Evolutionary conservation across 1,140 invertebrate species (phyloP).

Genomic region (Dryas iulia): DNA sequence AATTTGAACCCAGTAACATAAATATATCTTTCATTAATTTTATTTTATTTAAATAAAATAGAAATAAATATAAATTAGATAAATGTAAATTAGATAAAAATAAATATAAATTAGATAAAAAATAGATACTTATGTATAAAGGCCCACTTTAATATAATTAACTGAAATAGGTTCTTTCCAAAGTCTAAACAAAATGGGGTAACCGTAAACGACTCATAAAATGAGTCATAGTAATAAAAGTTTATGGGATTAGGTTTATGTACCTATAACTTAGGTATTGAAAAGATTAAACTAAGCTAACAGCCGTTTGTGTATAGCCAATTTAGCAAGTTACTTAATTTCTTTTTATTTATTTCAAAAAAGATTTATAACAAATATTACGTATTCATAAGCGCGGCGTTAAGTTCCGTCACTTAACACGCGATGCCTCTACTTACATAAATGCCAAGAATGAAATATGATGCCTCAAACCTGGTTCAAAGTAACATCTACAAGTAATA

Average conservation of each 20-base stretch:
- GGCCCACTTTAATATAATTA: not conserved
- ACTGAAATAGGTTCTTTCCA: not conserved
- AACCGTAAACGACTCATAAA: slow-evolving; percentile 1
- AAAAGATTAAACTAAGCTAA: not conserved
- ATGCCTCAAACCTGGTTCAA: not conserved
- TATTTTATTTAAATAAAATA: too few relatives aligned
- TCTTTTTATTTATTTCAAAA: not conserved
- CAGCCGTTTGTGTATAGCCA: not conserved
- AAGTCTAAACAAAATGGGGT: not conserved
- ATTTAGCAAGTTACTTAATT: not conserved
- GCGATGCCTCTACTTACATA: too few relatives aligned
- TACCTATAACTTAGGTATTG: not conserved
- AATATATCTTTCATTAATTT: too few relatives aligned
- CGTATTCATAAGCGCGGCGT: too few relatives aligned
- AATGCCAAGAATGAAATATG: too few relatives aligned
- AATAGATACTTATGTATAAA: not conserved
- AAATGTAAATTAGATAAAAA: too few relatives aligned
- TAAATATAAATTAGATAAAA: too few relatives aligned
- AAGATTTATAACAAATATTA: too few relatives aligned
- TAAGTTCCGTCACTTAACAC: too few relatives aligned
- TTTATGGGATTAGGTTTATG: not conserved
- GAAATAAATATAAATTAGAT: too few relatives aligned
- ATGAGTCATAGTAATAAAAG: slow-evolving; percentile 3
- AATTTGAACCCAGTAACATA: too few relatives aligned
- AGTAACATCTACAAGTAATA: not conserved